Evolutionary conservation across 2,888 invertebrate species (phyloP), one percentile per base, ranked within the genome.

Genomic region (Ectropis crepuscularia): DNA sequence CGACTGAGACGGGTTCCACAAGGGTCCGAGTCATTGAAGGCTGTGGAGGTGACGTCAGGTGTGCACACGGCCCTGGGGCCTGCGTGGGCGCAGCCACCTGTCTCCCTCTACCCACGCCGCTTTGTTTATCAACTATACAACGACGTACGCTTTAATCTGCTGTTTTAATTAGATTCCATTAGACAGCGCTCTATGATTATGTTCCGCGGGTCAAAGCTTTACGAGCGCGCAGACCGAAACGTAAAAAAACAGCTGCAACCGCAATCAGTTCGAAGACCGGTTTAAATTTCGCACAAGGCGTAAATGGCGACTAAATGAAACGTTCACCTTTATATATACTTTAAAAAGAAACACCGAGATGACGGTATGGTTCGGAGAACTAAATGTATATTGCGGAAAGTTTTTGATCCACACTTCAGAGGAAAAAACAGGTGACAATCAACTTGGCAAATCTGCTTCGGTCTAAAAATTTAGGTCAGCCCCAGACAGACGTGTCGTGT

Each of bases 11-110:
- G 75, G 81, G 82, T 83, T 82, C 80, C 75, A 77, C 72, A 74
- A 78, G 69, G 75, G 71, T 69, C 68, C 71, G 75, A 77, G 79
- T 83, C 81, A 81, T 74, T 72, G 79, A 80, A 90, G 90, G 91
- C 83, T 87, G 81, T 73, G 61, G 72, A 68, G 87, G 78, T 90
- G 87, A 90, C 89, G 89, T 87, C 82, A 89, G 74, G 72, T 75
- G 75, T 92, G 92, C 92, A 90, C 91, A 90, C 92, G 91, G 88
- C 89, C 87, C 91, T 81, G 80, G 74, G 70, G 66, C 75, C 69
- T 57, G 81, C 83, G 91, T 89, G 82, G 90, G 90, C 82, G 85
- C 78, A 72, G 71, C 79, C 86, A 88, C 89, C 87, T 89, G 86
- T 77, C 76, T 77, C 80, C 81, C 75, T 76, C 80, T 81, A 75